Conservation (phyloP, 1,140 invertebrate genomes). For the Anastrepha obliqua region DNA sequence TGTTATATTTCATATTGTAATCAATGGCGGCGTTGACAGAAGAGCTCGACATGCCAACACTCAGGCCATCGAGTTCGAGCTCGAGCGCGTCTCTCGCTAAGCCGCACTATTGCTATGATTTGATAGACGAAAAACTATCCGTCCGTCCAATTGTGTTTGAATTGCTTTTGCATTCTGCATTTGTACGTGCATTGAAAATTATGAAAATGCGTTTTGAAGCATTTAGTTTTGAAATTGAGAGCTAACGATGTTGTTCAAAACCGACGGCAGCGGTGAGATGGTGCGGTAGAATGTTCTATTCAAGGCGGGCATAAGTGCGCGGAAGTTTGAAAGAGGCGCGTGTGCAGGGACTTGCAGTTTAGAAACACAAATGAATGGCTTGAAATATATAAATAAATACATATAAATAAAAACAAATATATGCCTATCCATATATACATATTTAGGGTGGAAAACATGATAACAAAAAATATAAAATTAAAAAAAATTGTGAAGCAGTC, state of each 20-base stretch:
- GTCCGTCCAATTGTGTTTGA: neutral
- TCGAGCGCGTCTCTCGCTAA: no score
- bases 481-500: no score
- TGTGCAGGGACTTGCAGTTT: no score
- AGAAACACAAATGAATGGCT: no score
- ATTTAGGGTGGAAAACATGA: no score
- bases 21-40: no score
- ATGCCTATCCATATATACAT: no score
- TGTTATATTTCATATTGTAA: no score
- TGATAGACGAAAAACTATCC: neutral
- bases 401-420: neutral
- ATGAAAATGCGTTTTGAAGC: neutral
- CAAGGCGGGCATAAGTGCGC: neutral
- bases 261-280: neutral
- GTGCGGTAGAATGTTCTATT: neutral
- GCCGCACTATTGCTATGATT: no score
- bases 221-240: conserved; percentile 30
- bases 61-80: no score
- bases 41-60: no score
- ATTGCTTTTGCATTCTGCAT: neutral
- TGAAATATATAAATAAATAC: neutral
- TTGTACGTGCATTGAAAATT: neutral
- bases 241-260: neutral
- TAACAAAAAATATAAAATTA: no score
- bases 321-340: neutral